Evolutionary conservation across 64 coral and sea anemone genomes (phyloP), one percentile per base, ranked within the genome.

Genomic region (Anthopleura sola): DNA sequence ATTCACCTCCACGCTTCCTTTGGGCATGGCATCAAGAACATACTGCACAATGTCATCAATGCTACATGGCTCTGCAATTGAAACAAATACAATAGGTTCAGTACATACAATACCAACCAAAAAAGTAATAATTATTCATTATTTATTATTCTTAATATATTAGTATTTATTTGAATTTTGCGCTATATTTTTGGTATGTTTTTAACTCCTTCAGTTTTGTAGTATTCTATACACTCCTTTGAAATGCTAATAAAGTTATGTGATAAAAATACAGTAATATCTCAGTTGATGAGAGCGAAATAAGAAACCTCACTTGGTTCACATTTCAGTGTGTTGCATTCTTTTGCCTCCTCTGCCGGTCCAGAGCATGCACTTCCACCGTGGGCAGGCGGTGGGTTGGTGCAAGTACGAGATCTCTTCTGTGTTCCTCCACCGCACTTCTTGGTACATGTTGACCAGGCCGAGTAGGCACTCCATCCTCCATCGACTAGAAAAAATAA

Each of bases 11-110:
- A 58, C 82, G 14, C 55, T 57, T 36, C 55, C 82, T 56, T 60
- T 60, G 3, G 82, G 55, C 39, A 83, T 11, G 17, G 82, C 82
- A 36, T 83, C 82, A 9, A 83, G n/a, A 20, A 83, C 82, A 54
- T 83, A 56, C 49, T 83, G 24, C 2, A 83, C 82, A 60, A 83
- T 55, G 34, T 83, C 82, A 60, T 83, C 82, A 36, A 60, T 28
- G n/a, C 49, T 83, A 49, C 82, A 83, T n/a, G 82, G 82, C 82
- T 83, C 82, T 83, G n/a, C 1, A 26, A 53, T 6, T 28, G 3
- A 83, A 21, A 31, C 29, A 55, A 37, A 76, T 24, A 62, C 2
- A 62, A 62, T 53, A 17, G 6, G 50, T 53, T 53, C 20, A 62
- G 19, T 71, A 53, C 50, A 53, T 51, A 53, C 50, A 1, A 13